Evolutionary conservation across 2,113 vertebrate genomes (phyloP), one percentile per base, ranked within the genome.

Genomic region (Austrofundulus limnaeus): DNA sequence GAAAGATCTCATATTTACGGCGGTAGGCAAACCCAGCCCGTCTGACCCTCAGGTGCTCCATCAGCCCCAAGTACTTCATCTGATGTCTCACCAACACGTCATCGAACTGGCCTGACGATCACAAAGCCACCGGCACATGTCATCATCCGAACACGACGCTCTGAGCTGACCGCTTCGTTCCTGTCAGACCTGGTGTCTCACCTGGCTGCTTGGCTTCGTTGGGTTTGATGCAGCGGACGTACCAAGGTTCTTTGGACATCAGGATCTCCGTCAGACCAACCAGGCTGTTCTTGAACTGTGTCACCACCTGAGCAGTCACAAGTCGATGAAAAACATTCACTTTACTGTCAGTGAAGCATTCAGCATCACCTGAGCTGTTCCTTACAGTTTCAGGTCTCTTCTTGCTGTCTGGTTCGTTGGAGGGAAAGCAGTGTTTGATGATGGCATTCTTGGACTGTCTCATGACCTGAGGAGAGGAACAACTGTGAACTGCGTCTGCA

Each of bases 191-290:
- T 50, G 37, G 25, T 19, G 23, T 1, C 59, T 85, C 65, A 93
- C 92, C 94, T 66, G 96, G 90, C 58, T 94, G 93, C 76, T 99
- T 98, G 85, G 87, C 88, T 39, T 96, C 95, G 0, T 99, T 99
- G 4, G 97, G 96, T 83, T 99, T 99, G 74, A 99, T 95, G 80
- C 97, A 99, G 49, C 96, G 93, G 68, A 99, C 86, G 0, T 99
- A 98, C 0, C 95, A 97, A 0, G 97, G 92, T 46, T 98, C 95
- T 80, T 99, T 99, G 61, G 94, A 94, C 91, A 92, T 93, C 34
- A 99, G 90, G 80, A 97, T 98, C 59, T 98, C 95, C 2, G 96
- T 93, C 39, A 98, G 90, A 1, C 92, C 94, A 11, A 70, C 92
- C 71, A 98, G 89, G 4, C 96, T 98, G 85, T 84, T 95, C 82